Evolutionary conservation across 2,113 vertebrate species (phyloP), one percentile per base, ranked within the genome.

Genomic region (Oryzias melastigma): DNA sequence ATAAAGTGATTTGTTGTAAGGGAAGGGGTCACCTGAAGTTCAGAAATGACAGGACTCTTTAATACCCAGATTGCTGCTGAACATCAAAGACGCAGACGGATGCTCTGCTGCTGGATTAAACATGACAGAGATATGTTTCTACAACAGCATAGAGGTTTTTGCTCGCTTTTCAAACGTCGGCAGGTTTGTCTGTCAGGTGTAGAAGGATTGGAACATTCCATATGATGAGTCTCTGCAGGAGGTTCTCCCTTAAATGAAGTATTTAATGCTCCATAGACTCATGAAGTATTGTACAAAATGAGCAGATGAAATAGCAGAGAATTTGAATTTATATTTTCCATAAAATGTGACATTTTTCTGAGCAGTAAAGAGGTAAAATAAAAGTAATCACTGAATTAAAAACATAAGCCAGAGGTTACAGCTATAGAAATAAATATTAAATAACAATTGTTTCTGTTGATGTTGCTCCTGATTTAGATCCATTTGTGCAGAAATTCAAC

Each of bases 1-100:
- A 76, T 78, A 71, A 76, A 83, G 74, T 62, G 70, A 52, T 59
- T 55, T 60, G 77, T 71, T 66, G 58, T 65, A 76, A 41, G 52
- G 52, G 35, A 54, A 27, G 68, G 81, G 84, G 80, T 83, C 80
- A 80, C 62, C 5, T 20, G 75, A 75, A 85, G 82, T 88, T 85
- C 86, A 85, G 48, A 67, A 40, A 63, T 48, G 73, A 69, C 24
- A 52, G 40, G 45, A 42, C 58, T 80, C 62, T 54, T 62, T 50
- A 75, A 60, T 27, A 53, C 71, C 53, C 18, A 35, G 35, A 35
- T 48, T 64, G 58, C 72, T 15, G 55, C 18, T 8, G 2, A 47
- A 72, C 56, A 73, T 81, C 63, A 74, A 47, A 67, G 18, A 67
- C 40, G 58, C 7, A 43, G 72, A 40, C 47, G 69, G 61, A 71